Conservation (phyloP, 2,797 vertebrate species). For the Danio kyathit region DNA sequence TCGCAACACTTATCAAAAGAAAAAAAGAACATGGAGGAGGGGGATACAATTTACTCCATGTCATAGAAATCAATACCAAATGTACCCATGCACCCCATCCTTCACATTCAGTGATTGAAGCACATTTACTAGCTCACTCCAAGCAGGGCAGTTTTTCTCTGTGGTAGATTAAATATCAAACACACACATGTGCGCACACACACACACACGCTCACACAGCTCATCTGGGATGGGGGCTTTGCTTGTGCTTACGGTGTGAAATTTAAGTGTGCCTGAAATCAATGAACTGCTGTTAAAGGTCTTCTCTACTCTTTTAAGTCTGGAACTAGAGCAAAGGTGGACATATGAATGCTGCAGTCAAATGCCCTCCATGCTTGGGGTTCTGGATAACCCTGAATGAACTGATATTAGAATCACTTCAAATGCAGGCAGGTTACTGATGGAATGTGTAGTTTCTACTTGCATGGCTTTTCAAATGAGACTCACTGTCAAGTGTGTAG, state of each 20-base stretch:
- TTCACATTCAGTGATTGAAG: neutral
- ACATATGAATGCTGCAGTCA: neutral
- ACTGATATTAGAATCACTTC: neutral
- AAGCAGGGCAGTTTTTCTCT: neutral
- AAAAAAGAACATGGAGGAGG: neutral
- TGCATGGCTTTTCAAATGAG: neutral
- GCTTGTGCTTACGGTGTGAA: constrained; percentile 38
- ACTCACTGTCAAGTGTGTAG: neutral
- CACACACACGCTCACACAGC: constrained; percentile 4
- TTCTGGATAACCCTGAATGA: neutral
- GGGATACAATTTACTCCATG: neutral
- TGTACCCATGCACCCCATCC: neutral
- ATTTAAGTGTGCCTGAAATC: constrained; percentile 43
- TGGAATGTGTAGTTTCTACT: neutral
- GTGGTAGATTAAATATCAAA: constrained; percentile 26
- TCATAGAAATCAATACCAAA: constrained; percentile 21
- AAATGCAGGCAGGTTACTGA: constrained; percentile 1
- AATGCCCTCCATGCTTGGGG: neutral
- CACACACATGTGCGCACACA: neutral
- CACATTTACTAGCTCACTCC: neutral
- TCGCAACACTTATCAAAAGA: neutral
- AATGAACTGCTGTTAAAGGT: constrained; percentile 25
- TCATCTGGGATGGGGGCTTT: neutral
- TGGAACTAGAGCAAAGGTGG: neutral
- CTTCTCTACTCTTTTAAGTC: neutral